Conservation (phyloP, 2,888 invertebrate genomes). For the Osmoderma eremita region DNA sequence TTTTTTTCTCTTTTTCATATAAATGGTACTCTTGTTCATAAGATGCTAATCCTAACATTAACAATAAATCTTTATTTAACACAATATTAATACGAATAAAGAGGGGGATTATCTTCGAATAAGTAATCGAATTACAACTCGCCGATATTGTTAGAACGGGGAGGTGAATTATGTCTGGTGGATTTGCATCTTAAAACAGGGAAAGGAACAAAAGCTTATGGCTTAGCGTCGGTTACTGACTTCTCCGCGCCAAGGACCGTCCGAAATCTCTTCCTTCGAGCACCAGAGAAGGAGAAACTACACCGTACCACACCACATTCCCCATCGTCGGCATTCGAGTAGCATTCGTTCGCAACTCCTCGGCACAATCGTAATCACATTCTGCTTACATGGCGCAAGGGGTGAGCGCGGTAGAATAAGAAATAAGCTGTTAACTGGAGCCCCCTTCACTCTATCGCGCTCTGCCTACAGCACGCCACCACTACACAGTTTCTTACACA, state of each 20-base stretch:
- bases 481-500: background rate
- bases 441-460: background rate
- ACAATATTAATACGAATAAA: slow-evolving; percentile 12
- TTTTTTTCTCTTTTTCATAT: too few relatives aligned
- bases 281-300: slow-evolving; percentile 9
- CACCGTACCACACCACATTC: background rate
- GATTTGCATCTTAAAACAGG: slow-evolving; percentile 35
- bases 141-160: slow-evolving; percentile 1
- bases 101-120: slow-evolving; percentile 10
- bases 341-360: slow-evolving; percentile 32
- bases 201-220: slow-evolving; percentile 34
- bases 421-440: slow-evolving; percentile 18
- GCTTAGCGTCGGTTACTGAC: slow-evolving; percentile 35
- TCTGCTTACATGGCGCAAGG: slow-evolving; percentile 18
- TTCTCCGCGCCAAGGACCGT: background rate
- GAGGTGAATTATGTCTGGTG: slow-evolving; percentile 9
- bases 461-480: slow-evolving; percentile 2
- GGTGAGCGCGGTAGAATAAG: slow-evolving; percentile 14
- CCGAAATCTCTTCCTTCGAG: background rate
- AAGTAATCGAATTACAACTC: slow-evolving; percentile 22
- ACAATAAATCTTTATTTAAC: slow-evolving; percentile 24
- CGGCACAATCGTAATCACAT: slow-evolving; percentile 30
- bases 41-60: background rate
- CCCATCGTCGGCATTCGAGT: slow-evolving; percentile 2
- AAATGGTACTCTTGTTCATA: too few relatives aligned